These are phyloP conservation scores for Schizopygopsis pylzovi DNA, from an alignment of 2,797 vertebrate species.

Conservation along the genomic window DNA sequence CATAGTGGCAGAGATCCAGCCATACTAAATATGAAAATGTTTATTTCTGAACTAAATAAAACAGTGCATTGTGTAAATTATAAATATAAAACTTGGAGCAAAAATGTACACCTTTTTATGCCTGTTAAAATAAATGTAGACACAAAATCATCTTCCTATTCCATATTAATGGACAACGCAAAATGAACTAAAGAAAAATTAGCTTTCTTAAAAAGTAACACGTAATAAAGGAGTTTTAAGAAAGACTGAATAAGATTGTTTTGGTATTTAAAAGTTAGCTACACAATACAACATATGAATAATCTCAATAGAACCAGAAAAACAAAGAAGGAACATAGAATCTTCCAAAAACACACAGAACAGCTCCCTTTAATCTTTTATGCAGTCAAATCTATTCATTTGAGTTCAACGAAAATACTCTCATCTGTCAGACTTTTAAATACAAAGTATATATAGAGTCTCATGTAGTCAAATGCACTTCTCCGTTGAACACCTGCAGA, in stretches of 20 bases:
- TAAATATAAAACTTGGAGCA: not conserved
- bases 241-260: not conserved
- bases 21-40: not conserved
- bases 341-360: not conserved
- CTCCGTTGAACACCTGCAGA: not conserved
- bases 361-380: constrained; percentile 16
- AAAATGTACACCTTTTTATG: not conserved
- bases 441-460: constrained; percentile 15
- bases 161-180: not conserved
- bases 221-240: not conserved
- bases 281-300: not conserved
- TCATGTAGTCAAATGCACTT: not conserved
- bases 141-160: not conserved
- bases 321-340: not conserved
- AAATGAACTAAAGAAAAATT: not conserved
- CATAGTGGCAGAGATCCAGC: not conserved
- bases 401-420: constrained; percentile 75
- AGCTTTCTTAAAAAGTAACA: not conserved
- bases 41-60: not conserved
- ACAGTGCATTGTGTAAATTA: not conserved
- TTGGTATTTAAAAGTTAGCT: not conserved
- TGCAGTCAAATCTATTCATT: constrained; percentile 57
- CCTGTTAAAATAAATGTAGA: not conserved
- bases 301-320: not conserved
- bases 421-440: constrained; percentile 35